Evolutionary conservation across 2,113 vertebrate species (phyloP).

Genomic region (Cololabis saira): DNA sequence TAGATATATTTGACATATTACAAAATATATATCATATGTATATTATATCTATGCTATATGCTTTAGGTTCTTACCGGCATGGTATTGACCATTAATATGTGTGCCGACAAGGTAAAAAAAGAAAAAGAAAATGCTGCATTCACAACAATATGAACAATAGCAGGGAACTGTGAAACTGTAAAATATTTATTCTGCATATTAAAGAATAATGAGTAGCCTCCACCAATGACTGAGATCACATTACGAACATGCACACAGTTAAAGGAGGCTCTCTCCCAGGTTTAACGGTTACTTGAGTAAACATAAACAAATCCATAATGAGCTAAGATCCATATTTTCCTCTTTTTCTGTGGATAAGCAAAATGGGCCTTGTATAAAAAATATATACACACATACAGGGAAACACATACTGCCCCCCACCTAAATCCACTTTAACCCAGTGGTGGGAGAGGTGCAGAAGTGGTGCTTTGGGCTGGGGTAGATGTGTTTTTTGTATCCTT

Average conservation of each 20-base stretch:
- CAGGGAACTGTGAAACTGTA: constrained; percentile 51
- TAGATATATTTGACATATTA: too few species aligned
- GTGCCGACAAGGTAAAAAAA: too few species aligned
- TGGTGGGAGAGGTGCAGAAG: background rate
- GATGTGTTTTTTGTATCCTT: constrained; percentile 33
- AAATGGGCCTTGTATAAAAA: constrained; percentile 68
- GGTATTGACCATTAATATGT: too few species aligned
- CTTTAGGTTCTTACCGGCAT: too few species aligned
- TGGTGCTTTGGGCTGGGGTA: background rate
- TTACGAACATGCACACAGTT: constrained; percentile 72
- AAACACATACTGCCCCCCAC: background rate
- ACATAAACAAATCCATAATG: constrained; percentile 80
- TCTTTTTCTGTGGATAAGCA: constrained; percentile 76
- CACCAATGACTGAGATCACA: constrained; percentile 75
- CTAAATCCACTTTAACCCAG: background rate
- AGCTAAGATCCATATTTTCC: constrained; percentile 72
- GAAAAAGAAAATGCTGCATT: constrained; percentile 79
- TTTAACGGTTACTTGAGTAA: constrained; percentile 79
- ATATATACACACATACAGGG: constrained; percentile 18
- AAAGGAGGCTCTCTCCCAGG: constrained; percentile 60
- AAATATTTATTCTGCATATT: constrained; percentile 85
- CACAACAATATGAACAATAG: constrained; percentile 82
- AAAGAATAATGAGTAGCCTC: constrained; percentile 78
- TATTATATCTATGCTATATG: too few species aligned
- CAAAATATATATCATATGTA: too few species aligned